Percentiles rank a stretch among this genome's conserved stretches.
Evolutionary conservation across 2,113 vertebrate species (phyloP).

Genomic region (Hypocryptadius cinnamomeus): DNA sequence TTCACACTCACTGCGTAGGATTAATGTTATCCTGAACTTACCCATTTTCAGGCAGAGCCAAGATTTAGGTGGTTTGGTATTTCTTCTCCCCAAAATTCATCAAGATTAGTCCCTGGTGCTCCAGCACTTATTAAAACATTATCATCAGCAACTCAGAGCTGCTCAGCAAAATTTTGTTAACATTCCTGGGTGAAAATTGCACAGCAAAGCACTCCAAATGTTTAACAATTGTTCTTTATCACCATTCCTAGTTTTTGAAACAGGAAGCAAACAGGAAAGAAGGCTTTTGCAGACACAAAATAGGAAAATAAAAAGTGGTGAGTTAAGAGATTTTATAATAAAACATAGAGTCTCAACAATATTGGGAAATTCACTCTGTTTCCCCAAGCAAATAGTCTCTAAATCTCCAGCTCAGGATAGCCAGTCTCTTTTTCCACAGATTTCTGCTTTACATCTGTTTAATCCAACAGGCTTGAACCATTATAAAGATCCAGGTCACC

Average conservation of each 20-base stretch:
- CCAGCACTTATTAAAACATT: neutral
- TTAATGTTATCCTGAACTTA: neutral
- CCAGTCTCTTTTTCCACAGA: neutral
- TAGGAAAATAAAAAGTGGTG: neutral
- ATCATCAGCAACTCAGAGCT: neutral
- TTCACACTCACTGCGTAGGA: neutral
- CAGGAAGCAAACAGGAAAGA: slow-evolving; percentile 1
- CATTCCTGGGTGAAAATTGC: neutral
- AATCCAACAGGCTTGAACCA: slow-evolving; percentile 36
- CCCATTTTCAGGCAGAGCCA: neutral
- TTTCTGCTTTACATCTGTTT: slow-evolving; percentile 32
- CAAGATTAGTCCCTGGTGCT: neutral
- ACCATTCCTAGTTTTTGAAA: neutral
- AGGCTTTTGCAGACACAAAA: neutral
- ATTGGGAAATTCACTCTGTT: neutral
- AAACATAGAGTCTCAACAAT: neutral
- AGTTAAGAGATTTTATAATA: neutral
- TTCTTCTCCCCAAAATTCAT: neutral
- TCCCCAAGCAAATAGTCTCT: neutral
- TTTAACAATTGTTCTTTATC: neutral
- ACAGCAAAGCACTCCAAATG: neutral
- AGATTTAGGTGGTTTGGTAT: neutral
- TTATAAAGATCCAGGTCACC: slow-evolving; percentile 41
- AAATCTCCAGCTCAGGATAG: neutral
- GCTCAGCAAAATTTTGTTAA: neutral